Conservation (phyloP, 1,140 invertebrate genomes). For the Drosophila sucinea region DNA sequence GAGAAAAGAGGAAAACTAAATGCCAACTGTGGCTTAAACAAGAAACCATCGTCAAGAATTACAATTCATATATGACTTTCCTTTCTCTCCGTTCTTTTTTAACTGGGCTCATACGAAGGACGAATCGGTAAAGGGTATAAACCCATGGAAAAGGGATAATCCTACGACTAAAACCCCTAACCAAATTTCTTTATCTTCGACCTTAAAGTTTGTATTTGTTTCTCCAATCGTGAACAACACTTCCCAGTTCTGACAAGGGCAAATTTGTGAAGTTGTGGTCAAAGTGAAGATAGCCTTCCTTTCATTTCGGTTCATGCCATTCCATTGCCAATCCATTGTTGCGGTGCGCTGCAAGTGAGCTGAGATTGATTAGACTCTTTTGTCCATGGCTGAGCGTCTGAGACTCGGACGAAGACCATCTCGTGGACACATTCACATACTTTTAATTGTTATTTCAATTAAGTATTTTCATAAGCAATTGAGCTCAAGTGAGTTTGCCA, state of each 20-base stretch:
- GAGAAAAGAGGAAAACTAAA: constrained; percentile 28
- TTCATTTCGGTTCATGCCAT: constrained; percentile 46
- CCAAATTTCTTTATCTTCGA: neutral
- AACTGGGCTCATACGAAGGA: no score
- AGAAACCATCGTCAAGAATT: no score
- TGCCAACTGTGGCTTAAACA: no score
- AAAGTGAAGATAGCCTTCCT: constrained; percentile 74
- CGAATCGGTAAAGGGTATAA: no score
- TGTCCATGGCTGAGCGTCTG: constrained; percentile 52
- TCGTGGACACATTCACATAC: constrained; percentile 33
- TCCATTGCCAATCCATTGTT: constrained; percentile 9
- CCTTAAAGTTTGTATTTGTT: neutral
- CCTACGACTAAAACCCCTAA: no score
- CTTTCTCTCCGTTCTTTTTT: no score
- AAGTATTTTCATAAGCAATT: constrained; percentile 78
- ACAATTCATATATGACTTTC: no score
- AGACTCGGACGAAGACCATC: constrained; percentile 1
- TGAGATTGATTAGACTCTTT: constrained; percentile 56
- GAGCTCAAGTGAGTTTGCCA: constrained; percentile 52
- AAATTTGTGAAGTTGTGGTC: constrained; percentile 22
- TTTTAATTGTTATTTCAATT: constrained; percentile 74
- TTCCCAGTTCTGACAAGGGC: constrained; percentile 50
- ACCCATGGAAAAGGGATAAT: no score
- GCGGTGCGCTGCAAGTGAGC: constrained; percentile 48
- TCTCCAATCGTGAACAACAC: constrained; percentile 30